Evolutionary conservation across 2,113 vertebrate genomes (phyloP).

Genomic region (Lycocorax pyrrhopterus): DNA sequence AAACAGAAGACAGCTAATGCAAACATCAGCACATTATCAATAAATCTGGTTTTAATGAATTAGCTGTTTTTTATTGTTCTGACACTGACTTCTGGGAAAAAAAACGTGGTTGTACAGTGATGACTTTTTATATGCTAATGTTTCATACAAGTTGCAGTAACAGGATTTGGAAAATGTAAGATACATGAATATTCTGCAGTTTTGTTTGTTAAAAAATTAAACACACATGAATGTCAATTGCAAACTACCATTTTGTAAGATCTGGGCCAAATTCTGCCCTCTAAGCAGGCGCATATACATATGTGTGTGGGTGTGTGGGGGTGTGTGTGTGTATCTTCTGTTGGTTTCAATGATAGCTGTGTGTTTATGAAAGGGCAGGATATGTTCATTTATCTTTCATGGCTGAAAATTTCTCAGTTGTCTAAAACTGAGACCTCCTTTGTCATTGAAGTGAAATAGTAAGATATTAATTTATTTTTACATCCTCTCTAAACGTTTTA

Average conservation of each 20-base stretch:
- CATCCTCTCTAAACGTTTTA: slow-evolving; percentile 37
- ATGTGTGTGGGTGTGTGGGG: rapidly evolving
- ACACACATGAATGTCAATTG: not conserved
- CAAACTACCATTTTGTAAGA: not conserved
- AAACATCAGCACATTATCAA: not conserved
- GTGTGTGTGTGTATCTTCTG: not conserved
- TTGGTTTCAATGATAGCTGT: not conserved
- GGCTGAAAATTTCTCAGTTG: not conserved
- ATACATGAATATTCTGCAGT: not conserved
- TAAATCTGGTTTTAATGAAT: not conserved
- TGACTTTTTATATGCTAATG: slow-evolving; percentile 33
- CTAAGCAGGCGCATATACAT: not conserved
- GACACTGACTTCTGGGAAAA: not conserved
- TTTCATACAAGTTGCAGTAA: not conserved
- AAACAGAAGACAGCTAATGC: not conserved
- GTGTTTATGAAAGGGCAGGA: not conserved
- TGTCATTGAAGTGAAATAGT: slow-evolving; percentile 8
- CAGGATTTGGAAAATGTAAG: not conserved
- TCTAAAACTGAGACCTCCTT: not conserved
- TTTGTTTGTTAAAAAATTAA: not conserved
- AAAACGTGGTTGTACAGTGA: not conserved
- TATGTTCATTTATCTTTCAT: not conserved
- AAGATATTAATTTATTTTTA: slow-evolving; percentile 48
- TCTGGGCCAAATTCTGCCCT: not conserved
- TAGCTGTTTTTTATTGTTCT: not conserved